Conservation (phyloP, 2,888 invertebrate species). For the Plebejus argus region DNA sequence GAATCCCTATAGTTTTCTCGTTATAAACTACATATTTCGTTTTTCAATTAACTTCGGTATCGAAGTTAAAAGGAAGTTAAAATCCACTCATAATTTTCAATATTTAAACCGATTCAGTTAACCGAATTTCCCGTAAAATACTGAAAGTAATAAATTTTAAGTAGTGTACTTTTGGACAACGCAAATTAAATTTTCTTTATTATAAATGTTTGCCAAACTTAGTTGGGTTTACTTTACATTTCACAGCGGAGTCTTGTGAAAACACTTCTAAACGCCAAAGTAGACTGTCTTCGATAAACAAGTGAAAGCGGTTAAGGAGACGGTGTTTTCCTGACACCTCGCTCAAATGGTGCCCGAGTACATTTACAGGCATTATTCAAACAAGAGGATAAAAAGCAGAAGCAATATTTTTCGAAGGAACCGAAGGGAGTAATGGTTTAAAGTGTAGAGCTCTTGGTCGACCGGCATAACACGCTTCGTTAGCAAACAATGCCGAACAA, state of each 20-base stretch:
- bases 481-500: slow-evolving; percentile 74
- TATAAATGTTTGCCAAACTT: slow-evolving; percentile 56
- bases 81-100: neutral
- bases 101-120: slow-evolving; percentile 3
- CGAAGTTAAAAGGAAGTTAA: neutral
- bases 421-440: slow-evolving; percentile 76
- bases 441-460: slow-evolving; percentile 76
- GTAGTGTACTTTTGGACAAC: slow-evolving; percentile 15
- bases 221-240: slow-evolving; percentile 77
- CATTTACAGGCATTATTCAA: slow-evolving; percentile 79
- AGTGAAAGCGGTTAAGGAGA: slow-evolving; percentile 69
- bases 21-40: neutral
- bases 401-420: slow-evolving; percentile 78
- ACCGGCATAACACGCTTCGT: slow-evolving; percentile 67
- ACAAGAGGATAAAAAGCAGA: slow-evolving; percentile 79
- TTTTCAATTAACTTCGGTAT: neutral
- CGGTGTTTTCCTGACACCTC: slow-evolving; percentile 75
- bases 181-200: slow-evolving; percentile 34
- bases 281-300: slow-evolving; percentile 76
- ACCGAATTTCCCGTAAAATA: neutral
- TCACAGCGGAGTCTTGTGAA: slow-evolving; percentile 65
- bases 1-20: neutral
- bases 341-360: slow-evolving; percentile 73
- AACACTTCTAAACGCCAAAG: slow-evolving; percentile 71
- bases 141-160: neutral